Percentiles rank a stretch among this genome's conserved stretches.
These are phyloP conservation scores for Artemia sinica DNA, from an alignment of 2,888 invertebrate genomes.

Conservation along the genomic window DNA sequence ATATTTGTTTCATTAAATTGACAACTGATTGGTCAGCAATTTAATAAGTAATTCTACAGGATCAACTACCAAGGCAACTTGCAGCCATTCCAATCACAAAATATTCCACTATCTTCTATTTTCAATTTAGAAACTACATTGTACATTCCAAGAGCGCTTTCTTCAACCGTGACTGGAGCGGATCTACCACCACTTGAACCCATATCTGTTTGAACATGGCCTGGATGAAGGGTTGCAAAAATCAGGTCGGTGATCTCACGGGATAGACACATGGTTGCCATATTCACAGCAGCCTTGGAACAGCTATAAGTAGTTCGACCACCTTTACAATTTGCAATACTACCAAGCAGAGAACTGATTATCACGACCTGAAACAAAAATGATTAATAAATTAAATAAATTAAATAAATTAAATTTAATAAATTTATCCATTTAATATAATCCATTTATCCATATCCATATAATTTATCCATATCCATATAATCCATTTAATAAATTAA, in stretches of 20 bases:
- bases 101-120: neutral
- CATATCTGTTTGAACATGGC: conserved; percentile 2
- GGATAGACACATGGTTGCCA: neutral
- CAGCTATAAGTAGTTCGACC: neutral
- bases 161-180: conserved; percentile 1
- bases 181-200: neutral
- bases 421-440: too few relatives aligned
- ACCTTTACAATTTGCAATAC: neutral
- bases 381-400: too few relatives aligned
- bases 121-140: neutral
- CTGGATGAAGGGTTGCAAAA: neutral
- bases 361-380: neutral
- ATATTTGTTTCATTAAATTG: too few relatives aligned
- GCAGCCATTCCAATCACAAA: neutral
- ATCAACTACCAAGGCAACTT: neutral
- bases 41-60: too few relatives aligned
- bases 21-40: too few relatives aligned
- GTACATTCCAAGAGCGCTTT: neutral
- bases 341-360: neutral
- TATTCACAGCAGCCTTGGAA: neutral
- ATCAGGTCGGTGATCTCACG: neutral
- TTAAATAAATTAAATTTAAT: too few relatives aligned
- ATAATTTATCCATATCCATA: too few relatives aligned
- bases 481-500: too few relatives aligned
- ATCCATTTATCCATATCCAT: too few relatives aligned